phyloP scores from a whole-genome alignment of 2,888 invertebrate species.

The Zonitis immaculata region DNA sequence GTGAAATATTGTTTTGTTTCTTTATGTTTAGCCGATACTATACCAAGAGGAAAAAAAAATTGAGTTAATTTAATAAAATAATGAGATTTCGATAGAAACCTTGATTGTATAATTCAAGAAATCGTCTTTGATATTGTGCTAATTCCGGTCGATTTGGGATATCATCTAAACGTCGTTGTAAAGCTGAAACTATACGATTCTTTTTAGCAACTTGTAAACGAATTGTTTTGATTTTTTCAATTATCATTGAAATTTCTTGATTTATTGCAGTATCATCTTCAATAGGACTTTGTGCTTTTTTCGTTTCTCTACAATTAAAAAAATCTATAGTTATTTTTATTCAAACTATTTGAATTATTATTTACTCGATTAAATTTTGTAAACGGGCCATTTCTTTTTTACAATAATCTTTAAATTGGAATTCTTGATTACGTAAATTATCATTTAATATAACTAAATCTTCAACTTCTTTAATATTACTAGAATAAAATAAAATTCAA shows the following conservation, averaged over 20 bases:
- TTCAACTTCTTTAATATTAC: conserved; percentile 51
- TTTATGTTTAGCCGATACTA: conserved; percentile 90
- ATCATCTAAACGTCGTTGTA: conserved; percentile 85
- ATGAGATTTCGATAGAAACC: too few species aligned
- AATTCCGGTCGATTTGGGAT: conserved; percentile 90
- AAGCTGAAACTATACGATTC: conserved; percentile 71
- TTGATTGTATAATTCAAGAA: conserved; percentile 94
- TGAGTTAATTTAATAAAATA: too few species aligned
- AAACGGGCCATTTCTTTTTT: conserved; percentile 58
- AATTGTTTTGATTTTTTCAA: conserved; percentile 58
- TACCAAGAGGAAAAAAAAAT: too few species aligned
- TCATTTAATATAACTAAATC: conserved; percentile 65
- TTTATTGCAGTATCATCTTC: conserved; percentile 44
- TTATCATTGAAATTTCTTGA: conserved; percentile 56
- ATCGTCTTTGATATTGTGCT: conserved; percentile 91
- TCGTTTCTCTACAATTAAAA: conserved; percentile 50
- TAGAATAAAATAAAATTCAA: too few species aligned
- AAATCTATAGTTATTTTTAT: conserved; percentile 28
- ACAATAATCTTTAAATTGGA: conserved; percentile 69
- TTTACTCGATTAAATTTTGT: conserved; percentile 49
- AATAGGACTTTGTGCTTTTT: conserved; percentile 47
- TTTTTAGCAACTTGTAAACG: conserved; percentile 71
- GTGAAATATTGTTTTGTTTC: conserved; percentile 98
- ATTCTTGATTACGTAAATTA: conserved; percentile 65
- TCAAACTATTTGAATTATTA: conserved; percentile 10